Base-by-base conservation (phyloP, 2,888 invertebrate genomes). In the Bugula neritina region DNA sequence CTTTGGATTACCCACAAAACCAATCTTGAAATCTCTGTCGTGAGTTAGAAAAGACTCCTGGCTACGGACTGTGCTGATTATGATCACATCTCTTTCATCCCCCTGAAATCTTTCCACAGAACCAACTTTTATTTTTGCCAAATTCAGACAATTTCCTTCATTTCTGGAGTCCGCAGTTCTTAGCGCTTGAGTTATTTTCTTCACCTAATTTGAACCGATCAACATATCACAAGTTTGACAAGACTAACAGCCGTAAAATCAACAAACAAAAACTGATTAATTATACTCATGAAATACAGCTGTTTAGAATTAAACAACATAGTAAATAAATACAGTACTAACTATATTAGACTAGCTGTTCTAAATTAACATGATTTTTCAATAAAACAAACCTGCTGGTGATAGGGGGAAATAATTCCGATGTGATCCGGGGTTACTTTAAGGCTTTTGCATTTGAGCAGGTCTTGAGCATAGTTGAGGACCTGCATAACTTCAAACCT, bases 71-170 rank as follows among this genome's bases (percentile, higher is more conserved):
- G 82, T 80, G 57, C 80, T 80, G 5, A 82, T 79, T 34, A 82
- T 79, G 73, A 82, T 79, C 69, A 81, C 78, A 35, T 74, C 75
- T n/a, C 78, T 72, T 72, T 82, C 82, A 72, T 80, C 79, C n/a
- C 82, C 81, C 73, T 81, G 82, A 73, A 82, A 82, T 71, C 81
- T 81, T 72, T 82, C 82, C 52, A 80, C 80, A 1, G 80, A 79
- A 27, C 81, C 81, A 1, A 80, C 79, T 54, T 77, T 77, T 52
- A 82, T 76, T 2, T 78, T 3, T 27, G 72, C 72, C 52, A 71
- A 75, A 1, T 74, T 72, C 31, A 10, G 27, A 27, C 10, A 31
- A n/a, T 31, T 27, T n/a, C 63, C 63, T 31, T 63, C 31, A 34
- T 2, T 13, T 2, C 10, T 13, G 27, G 31, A 27, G 10, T 63